Base-by-base conservation (phyloP, 2,888 invertebrate species). In the Heterodera filipjevi region DNA sequence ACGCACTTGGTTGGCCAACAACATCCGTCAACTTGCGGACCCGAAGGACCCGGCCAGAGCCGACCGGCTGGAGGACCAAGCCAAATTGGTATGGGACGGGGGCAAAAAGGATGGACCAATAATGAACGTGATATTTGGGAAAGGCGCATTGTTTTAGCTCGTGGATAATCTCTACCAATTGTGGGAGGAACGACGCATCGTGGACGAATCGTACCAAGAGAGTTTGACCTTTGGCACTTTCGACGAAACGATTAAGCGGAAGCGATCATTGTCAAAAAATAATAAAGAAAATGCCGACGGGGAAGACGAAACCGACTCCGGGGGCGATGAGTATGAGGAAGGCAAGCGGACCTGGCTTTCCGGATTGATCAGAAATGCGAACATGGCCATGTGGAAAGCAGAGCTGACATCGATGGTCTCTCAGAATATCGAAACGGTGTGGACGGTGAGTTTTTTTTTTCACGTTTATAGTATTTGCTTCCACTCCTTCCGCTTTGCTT, bases 341-440 rank as follows among this genome's bases (percentile, higher is more conserved):
- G 12, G 76, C 81, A 72, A 81, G 76, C 16, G 53, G 22, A n/a
- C 46, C 33, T 82, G 85, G 80, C 75, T 86, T 77, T 66, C 78
- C 16, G 87, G 89, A 73, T 75, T 89, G 46, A 83, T 85, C 78
- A 80, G 82, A 19, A 86, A 85, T 19, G 83, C 87, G 5, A 87
- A 89, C 81, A 75, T 89, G 77, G 75, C 79, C 16, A 84, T 86
- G 19, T 80, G 89, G 35, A 86, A 85, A 66, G 84, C 84, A 16
- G 89, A 90, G 53, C 35, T 89, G 8, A 84, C 85, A 2, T 66
- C 80, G 32, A 84, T 89, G 59, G 83, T 89, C 66, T 85, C 89
- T 73, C 88, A 89, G 49, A 89, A 89, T 79, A 78, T 90, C 30
- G 89, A 88, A 66, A 89, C 89, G 5, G 80, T 89, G 2, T 81